These are phyloP conservation scores for Ascidia mentula DNA, from an alignment of 23 tunicate species.

Conservation along the genomic window DNA sequence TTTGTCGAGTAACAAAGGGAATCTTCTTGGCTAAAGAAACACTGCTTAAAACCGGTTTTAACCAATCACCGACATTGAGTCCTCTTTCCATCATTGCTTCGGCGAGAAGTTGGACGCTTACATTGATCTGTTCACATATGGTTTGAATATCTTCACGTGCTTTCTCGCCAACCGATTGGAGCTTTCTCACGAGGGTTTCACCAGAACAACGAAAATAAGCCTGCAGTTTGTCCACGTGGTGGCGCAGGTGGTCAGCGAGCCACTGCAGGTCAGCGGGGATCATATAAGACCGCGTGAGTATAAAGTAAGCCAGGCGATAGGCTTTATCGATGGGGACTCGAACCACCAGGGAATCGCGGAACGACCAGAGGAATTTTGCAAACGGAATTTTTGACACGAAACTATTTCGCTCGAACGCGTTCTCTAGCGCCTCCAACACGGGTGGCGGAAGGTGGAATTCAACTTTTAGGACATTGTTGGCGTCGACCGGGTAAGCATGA, in stretches of 20 bases:
- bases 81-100: constrained; percentile 16
- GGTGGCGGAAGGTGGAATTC: constrained; percentile 62
- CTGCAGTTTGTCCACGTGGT: constrained; percentile 40
- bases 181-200: constrained; percentile 18
- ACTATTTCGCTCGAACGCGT: constrained; percentile 11
- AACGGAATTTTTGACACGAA: constrained; percentile 16
- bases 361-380: constrained; percentile 13
- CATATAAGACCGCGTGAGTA: constrained; percentile 28
- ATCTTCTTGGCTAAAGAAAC: neutral
- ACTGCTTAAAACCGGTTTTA: neutral
- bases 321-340: constrained; percentile 59
- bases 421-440: constrained; percentile 60
- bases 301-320: constrained; percentile 37
- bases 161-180: constrained; percentile 6
- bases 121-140: constrained; percentile 22
- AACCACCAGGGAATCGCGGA: constrained; percentile 29
- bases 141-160: constrained; percentile 16
- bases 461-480: constrained; percentile 20
- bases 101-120: constrained; percentile 36
- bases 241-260: constrained; percentile 26
- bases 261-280: constrained; percentile 53
- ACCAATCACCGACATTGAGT: constrained; percentile 22
- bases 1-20: neutral
- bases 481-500: constrained; percentile 44
- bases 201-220: constrained; percentile 39